Percentiles rank a stretch among this genome's conserved stretches.
phyloP scores from a whole-genome alignment of 1,140 invertebrate species.

The Panulirus ornatus region DNA sequence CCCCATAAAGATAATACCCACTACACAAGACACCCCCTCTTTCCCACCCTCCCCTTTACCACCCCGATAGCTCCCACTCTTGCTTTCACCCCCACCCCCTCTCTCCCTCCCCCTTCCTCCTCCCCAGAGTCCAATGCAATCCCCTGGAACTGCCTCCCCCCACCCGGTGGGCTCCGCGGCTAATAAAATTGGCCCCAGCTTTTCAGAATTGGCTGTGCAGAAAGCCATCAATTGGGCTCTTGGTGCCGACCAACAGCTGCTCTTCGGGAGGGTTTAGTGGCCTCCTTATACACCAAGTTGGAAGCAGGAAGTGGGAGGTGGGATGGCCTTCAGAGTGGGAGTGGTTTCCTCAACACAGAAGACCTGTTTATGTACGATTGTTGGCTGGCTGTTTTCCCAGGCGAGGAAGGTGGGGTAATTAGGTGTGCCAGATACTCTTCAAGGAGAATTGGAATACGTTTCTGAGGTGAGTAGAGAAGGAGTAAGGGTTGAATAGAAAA shows the following conservation, averaged over 20 bases:
- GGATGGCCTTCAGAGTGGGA: background rate
- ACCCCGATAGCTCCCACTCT: background rate
- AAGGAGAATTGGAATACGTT: background rate
- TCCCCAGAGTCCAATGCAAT: constrained; percentile 2
- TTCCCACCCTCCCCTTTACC: background rate
- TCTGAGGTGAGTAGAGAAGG: background rate
- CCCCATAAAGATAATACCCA: no score
- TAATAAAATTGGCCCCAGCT: constrained; percentile 3
- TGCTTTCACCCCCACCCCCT: no score
- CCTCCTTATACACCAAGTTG: background rate
- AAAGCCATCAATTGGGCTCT: background rate
- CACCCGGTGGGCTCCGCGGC: background rate
- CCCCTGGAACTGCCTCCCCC: background rate
- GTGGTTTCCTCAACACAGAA: no score
- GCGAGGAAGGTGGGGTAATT: no score
- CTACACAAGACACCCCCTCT: no score
- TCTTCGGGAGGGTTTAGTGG: background rate
- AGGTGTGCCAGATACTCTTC: background rate
- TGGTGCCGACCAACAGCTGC: background rate
- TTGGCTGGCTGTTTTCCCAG: no score
- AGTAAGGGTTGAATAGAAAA: background rate
- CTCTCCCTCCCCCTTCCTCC: background rate
- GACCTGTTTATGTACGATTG: no score
- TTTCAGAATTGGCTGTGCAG: constrained; percentile 25
- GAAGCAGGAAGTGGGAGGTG: background rate